Percentiles rank a stretch among this genome's conserved stretches.
Evolutionary conservation across 2,888 invertebrate species (phyloP).

Genomic region (Hypsopygia costalis): DNA sequence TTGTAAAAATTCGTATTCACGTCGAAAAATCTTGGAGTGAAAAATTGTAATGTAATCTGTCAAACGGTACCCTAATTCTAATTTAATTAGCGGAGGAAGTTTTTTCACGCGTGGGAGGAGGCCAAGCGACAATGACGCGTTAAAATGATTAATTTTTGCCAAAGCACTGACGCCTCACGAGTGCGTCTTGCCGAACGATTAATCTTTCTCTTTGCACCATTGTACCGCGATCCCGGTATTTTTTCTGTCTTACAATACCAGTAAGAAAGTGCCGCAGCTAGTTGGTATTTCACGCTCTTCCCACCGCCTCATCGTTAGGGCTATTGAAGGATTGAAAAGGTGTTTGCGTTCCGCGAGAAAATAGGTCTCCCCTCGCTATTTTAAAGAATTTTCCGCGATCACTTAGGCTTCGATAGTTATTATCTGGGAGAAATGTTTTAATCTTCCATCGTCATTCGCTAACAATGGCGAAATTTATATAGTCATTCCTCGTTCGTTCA

Average conservation of each 20-base stretch:
- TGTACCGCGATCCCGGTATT: slow-evolving; percentile 69
- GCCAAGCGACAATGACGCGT: slow-evolving; percentile 70
- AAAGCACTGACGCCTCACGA: slow-evolving; percentile 51
- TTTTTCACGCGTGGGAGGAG: slow-evolving; percentile 63
- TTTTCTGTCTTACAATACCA: slow-evolving; percentile 78
- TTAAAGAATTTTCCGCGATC: slow-evolving; percentile 63
- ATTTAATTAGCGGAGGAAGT: slow-evolving; percentile 71
- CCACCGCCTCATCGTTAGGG: slow-evolving; percentile 58
- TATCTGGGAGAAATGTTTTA: slow-evolving; percentile 70
- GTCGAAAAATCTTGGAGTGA: slow-evolving; percentile 41
- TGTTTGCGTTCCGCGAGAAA: slow-evolving; percentile 76
- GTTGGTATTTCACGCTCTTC: slow-evolving; percentile 63
- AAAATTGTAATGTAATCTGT: slow-evolving; percentile 67
- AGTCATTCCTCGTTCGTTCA: slow-evolving; percentile 67
- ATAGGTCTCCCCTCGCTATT: slow-evolving; percentile 73
- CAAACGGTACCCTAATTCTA: slow-evolving; percentile 71
- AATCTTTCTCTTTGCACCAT: slow-evolving; percentile 76
- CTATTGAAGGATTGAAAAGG: slow-evolving; percentile 78
- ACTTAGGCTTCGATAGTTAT: slow-evolving; percentile 80
- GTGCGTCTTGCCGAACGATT: slow-evolving; percentile 63
- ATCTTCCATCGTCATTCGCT: slow-evolving; percentile 73
- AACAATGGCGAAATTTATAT: slow-evolving; percentile 68
- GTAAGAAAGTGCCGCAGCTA: slow-evolving; percentile 76
- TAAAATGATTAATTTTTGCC: slow-evolving; percentile 77
- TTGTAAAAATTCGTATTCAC: slow-evolving; percentile 42